Conservation (phyloP, 2,888 invertebrate species). For the Epinotia brunnichana region DNA sequence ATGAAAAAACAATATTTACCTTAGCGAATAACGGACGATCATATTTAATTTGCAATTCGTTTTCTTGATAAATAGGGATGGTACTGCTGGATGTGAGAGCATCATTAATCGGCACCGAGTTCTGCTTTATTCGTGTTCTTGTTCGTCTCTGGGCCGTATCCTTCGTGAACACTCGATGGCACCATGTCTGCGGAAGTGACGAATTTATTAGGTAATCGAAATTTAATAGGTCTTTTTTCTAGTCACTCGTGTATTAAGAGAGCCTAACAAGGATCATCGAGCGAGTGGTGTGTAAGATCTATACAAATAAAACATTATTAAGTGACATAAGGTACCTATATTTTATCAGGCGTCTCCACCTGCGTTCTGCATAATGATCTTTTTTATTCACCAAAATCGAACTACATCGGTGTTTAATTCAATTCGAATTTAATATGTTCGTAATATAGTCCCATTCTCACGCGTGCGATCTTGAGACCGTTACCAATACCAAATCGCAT, state of each 20-base stretch:
- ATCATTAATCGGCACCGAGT: neutral
- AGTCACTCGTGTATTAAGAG: neutral
- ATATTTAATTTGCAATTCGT: neutral
- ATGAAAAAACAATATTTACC: constrained; percentile 16
- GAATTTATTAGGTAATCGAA: neutral
- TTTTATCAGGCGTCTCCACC: too few species aligned
- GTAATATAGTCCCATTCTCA: too few species aligned
- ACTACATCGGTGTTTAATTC: too few species aligned
- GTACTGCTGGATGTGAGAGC: neutral
- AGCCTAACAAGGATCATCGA: neutral
- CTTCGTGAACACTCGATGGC: neutral
- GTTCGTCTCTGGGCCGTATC: neutral
- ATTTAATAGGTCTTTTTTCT: too few species aligned
- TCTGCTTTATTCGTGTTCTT: neutral
- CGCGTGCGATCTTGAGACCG: too few species aligned
- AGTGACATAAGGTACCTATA: too few species aligned
- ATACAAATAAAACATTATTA: too few species aligned
- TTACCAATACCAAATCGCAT: too few species aligned
- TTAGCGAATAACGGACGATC: constrained; percentile 10
- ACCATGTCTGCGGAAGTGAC: constrained; percentile 2
- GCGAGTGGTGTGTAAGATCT: too few species aligned
- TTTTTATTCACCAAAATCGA: too few species aligned
- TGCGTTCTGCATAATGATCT: too few species aligned
- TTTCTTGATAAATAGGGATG: constrained; percentile 8
- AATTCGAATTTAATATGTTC: too few species aligned